phyloP scores from a whole-genome alignment of 2,113 vertebrate species.

The Cavia porcellus region DNA sequence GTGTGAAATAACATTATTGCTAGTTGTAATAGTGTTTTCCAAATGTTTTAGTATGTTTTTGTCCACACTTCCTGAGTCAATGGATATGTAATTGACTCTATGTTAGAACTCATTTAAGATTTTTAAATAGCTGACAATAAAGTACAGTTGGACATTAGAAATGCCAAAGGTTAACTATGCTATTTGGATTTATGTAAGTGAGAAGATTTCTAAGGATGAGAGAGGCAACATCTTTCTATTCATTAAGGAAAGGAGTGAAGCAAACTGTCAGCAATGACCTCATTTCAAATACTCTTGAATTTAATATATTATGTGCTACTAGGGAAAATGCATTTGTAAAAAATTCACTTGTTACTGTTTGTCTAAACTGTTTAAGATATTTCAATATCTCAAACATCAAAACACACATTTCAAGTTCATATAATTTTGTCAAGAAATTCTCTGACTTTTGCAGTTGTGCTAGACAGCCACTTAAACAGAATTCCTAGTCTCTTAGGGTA shows the following conservation, averaged over 20 bases:
- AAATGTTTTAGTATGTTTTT: background rate
- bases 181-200: background rate
- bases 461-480: background rate
- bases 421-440: background rate
- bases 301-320: background rate
- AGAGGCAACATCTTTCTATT: background rate
- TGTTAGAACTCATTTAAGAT: background rate
- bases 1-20: no score
- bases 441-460: background rate
- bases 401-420: constrained; percentile 1
- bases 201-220: background rate
- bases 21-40: background rate
- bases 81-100: background rate
- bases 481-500: background rate
- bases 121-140: background rate
- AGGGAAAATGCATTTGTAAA: background rate
- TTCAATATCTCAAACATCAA: constrained; percentile 3
- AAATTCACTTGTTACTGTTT: background rate
- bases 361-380: background rate
- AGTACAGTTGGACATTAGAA: constrained; percentile 18
- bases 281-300: background rate
- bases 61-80: background rate
- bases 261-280: background rate
- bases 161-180: background rate
- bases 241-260: background rate